Evolutionary conservation across 2,888 invertebrate genomes (phyloP), one percentile per base, ranked within the genome.

Genomic region (Lordiphosa andalusiaca): DNA sequence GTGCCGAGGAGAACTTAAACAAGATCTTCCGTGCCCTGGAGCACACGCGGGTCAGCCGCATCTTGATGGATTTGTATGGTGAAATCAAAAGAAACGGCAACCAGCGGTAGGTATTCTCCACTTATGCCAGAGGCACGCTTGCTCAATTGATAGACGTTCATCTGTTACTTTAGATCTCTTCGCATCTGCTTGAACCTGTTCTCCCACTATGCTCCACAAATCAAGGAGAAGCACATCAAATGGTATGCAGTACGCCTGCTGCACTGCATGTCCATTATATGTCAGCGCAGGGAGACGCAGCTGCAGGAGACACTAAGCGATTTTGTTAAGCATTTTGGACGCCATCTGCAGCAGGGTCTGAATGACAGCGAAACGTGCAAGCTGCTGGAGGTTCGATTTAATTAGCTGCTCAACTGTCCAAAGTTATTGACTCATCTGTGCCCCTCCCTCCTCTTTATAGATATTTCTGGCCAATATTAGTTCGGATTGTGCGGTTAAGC

Each of bases 1-100:
- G 93, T 49, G 95, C 95, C 40, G 95, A 95, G 86, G 96, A 96
- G 90, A 94, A 94, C 82, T 90, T 96, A 1, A 95, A 95, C 87
- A 92, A 93, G 87, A 93, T 95, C 52, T 94, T 95, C 73, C 92
- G 94, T 89, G 91, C 92, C 6, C 89, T 94, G 81, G 91, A 93
- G 68, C 93, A 93, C 84, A 92, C 92, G 16, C 92, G 93, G 71
- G 91, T 94, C 9, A 92, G 93, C 23, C 93, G 95, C 81, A 91
- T 96, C 53, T 93, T 95, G 83, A 93, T 95, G 82, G 95, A 95
- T 88, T 90, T 96, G 40, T 95, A 94, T 85, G 94, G 94, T 73
- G 95, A 95, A 90, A 94, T 96, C 41, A 95, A 95, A 87, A 93
- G 93, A 84, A 95, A 95, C 89, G 94, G 95, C 3, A 90, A 90